Percentiles rank a stretch among this genome's conserved stretches.
phyloP scores from a whole-genome alignment of 2,113 vertebrate genomes.

The Microtus oregoni region DNA sequence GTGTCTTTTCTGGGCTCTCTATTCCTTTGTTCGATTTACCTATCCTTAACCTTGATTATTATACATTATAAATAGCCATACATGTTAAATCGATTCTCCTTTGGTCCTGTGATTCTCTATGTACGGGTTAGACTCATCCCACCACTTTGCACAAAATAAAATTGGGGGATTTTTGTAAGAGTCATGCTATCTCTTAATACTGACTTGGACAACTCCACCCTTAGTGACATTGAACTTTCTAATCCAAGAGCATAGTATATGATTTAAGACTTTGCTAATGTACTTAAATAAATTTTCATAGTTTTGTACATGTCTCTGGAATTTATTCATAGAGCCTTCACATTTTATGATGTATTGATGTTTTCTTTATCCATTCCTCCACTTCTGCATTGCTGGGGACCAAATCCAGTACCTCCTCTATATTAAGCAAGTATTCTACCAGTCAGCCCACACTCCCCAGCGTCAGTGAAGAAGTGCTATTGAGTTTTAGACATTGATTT shows the following conservation, averaged over 20 bases:
- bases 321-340: background rate
- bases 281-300: constrained; percentile 26
- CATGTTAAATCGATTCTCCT: background rate
- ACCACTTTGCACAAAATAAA: background rate
- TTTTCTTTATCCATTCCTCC: background rate
- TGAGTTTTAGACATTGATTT: background rate
- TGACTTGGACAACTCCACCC: background rate
- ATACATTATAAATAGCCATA: background rate
- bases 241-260: background rate
- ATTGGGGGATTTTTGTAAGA: constrained; percentile 51
- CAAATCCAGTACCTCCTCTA: background rate
- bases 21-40: background rate
- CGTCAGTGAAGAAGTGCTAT: background rate
- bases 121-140: constrained; percentile 28
- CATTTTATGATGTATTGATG: background rate
- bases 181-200: constrained; percentile 17
- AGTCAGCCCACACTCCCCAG: background rate
- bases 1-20: background rate
- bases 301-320: background rate
- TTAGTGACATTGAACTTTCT: constrained; percentile 6
- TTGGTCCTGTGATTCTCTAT: background rate
- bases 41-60: background rate
- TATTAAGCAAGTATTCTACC: background rate
- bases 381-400: background rate
- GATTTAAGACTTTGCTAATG: constrained; percentile 10